Conservation (phyloP, 2,888 invertebrate species). For the Parnassius apollo region DNA sequence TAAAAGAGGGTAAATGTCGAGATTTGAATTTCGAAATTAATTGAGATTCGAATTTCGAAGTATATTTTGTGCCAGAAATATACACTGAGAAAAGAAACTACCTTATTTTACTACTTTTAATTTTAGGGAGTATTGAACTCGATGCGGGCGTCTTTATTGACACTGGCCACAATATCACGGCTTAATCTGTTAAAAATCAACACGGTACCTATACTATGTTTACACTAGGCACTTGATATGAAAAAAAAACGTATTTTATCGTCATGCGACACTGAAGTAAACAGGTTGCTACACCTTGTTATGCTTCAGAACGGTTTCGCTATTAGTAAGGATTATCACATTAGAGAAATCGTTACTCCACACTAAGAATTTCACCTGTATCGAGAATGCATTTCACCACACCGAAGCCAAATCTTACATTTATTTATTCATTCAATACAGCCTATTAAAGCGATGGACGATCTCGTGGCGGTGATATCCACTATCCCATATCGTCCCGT, state of each 20-base stretch:
- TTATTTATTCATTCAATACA: too few relatives aligned
- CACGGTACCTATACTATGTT: constrained; percentile 60
- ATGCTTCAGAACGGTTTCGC: constrained; percentile 3
- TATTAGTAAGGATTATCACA: background rate
- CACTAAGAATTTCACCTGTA: too few relatives aligned
- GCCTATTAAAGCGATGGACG: too few relatives aligned
- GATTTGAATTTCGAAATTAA: too few relatives aligned
- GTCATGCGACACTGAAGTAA: constrained; percentile 46
- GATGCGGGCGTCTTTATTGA: constrained; percentile 44
- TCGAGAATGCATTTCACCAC: too few relatives aligned
- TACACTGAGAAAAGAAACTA: background rate
- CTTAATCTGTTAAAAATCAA: constrained; percentile 74
- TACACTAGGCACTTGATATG: constrained; percentile 71
- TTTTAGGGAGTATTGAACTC: constrained; percentile 64
- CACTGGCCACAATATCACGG: constrained; percentile 46
- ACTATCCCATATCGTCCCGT: too few relatives aligned
- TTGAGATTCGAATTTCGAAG: background rate
- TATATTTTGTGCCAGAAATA: background rate
- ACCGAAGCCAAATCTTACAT: too few relatives aligned
- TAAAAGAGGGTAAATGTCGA: too few relatives aligned
- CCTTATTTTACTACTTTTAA: constrained; percentile 29
- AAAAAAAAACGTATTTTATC: constrained; percentile 56
- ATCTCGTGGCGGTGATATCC: too few relatives aligned
- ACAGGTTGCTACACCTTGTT: constrained; percentile 52
- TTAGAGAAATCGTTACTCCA: too few relatives aligned